A percentile compares a stretch with the other conserved stretches of the same genome.
Evolutionary conservation across 2,113 vertebrate species (phyloP).

Genomic region (Phylloscopus trochilus): DNA sequence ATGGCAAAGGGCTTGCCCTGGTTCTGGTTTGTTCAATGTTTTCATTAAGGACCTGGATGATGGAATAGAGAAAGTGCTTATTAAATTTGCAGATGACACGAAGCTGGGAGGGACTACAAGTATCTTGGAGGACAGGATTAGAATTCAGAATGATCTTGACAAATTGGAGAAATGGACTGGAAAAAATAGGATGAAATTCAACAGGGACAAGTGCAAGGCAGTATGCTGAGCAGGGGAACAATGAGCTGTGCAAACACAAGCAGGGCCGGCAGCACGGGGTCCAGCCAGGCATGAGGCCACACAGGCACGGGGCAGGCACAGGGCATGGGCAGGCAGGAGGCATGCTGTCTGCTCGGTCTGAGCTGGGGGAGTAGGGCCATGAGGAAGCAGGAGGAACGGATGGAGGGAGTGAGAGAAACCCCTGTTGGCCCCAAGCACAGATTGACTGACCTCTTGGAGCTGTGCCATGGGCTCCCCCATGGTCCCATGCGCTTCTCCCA

Average conservation of each 20-base stretch:
- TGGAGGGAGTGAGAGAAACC: neutral
- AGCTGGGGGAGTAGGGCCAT: too few relatives aligned
- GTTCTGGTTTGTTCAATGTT: slow-evolving; percentile 29
- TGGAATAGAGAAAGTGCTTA: slow-evolving; percentile 53
- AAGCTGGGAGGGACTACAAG: slow-evolving; percentile 63
- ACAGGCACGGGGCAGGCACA: neutral
- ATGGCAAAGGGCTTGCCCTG: neutral
- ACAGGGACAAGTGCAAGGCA: slow-evolving; percentile 33
- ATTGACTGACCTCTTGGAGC: neutral
- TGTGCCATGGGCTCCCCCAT: fast-evolving
- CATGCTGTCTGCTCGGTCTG: neutral
- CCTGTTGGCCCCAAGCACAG: neutral
- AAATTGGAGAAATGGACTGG: slow-evolving; percentile 68
- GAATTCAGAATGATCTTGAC: slow-evolving; percentile 64
- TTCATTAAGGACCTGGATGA: slow-evolving; percentile 50
- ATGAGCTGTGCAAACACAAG: slow-evolving; percentile 45
- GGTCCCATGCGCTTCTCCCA: fast-evolving
- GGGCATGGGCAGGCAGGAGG: neutral
- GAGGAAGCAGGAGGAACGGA: neutral
- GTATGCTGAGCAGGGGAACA: neutral
- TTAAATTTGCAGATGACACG: slow-evolving; percentile 67
- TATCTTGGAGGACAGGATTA: slow-evolving; percentile 59
- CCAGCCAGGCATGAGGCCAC: neutral
- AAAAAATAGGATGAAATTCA: slow-evolving; percentile 66
- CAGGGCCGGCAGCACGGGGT: neutral